These are phyloP conservation scores for Pelecanoides urinatrix DNA, from an alignment of 2,113 vertebrate species.

Conservation along the genomic window DNA sequence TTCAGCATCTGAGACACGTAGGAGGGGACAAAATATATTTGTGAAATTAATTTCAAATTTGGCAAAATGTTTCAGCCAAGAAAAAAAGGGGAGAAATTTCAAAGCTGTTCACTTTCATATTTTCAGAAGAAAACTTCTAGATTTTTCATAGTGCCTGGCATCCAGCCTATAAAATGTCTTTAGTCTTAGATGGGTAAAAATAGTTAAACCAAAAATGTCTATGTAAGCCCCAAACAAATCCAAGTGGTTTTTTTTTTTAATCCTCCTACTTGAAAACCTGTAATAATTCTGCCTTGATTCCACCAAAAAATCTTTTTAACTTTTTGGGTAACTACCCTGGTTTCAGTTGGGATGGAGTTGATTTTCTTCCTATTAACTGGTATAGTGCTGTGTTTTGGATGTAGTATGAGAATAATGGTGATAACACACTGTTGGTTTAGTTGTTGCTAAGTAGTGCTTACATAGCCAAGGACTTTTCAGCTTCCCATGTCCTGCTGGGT, in stretches of 20 bases:
- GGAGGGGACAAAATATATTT: background rate
- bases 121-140: background rate
- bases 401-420: too few species aligned
- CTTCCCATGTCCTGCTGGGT: too few species aligned
- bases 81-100: background rate
- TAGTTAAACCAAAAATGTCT: background rate
- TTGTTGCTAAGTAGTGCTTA: too few species aligned
- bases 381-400: too few species aligned
- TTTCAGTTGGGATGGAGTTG: too few species aligned
- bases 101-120: background rate
- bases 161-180: background rate
- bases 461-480: too few species aligned
- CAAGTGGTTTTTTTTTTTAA: background rate
- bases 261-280: background rate
- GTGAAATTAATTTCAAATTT: background rate
- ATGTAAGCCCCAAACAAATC: background rate
- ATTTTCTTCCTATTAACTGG: too few species aligned
- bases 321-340: background rate
- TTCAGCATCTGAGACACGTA: fast-evolving
- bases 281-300: background rate
- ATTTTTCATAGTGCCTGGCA: background rate
- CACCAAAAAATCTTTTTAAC: background rate
- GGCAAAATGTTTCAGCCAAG: background rate
- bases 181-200: background rate
- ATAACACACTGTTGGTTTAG: too few species aligned